Percentiles rank a stretch among this genome's conserved stretches.
Evolutionary conservation across 2,888 invertebrate genomes (phyloP).

Genomic region (Acrobasis consociella): DNA sequence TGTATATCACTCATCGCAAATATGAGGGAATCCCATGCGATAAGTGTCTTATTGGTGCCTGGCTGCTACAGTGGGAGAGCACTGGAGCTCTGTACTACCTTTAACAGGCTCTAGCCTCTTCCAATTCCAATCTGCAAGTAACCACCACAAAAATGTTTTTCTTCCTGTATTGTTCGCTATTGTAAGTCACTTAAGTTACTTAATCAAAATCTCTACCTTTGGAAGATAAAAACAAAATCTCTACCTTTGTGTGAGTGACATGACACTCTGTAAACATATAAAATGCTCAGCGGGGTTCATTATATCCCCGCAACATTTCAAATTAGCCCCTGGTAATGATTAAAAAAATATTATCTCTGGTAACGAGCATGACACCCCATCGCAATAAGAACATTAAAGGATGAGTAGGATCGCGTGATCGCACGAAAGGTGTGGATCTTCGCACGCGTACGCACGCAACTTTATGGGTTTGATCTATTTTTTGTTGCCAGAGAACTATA

Average conservation of each 20-base stretch:
- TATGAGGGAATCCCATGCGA: no score
- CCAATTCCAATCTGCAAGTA: no score
- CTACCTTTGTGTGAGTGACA: neutral
- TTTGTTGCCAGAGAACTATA: neutral
- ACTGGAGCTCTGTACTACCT: no score
- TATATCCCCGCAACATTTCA: neutral
- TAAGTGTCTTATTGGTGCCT: no score
- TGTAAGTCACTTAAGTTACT: no score
- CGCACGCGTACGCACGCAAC: constrained; percentile 70
- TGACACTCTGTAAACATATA: neutral
- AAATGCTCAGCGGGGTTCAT: neutral
- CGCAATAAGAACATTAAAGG: constrained; percentile 29
- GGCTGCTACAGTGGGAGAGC: no score
- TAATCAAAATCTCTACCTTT: no score
- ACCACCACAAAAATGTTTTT: no score
- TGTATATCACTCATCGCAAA: no score
- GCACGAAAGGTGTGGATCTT: constrained; percentile 56
- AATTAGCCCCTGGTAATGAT: neutral
- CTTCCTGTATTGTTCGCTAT: no score
- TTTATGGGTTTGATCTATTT: neutral
- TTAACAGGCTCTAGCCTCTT: no score
- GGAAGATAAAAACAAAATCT: neutral
- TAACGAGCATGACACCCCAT: constrained; percentile 37
- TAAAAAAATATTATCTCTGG: constrained; percentile 17
- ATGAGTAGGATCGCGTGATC: constrained; percentile 64